Evolutionary conservation across 92 coral and sea anemone genomes (phyloP).

Genomic region (Umimayanthus kanabou): DNA sequence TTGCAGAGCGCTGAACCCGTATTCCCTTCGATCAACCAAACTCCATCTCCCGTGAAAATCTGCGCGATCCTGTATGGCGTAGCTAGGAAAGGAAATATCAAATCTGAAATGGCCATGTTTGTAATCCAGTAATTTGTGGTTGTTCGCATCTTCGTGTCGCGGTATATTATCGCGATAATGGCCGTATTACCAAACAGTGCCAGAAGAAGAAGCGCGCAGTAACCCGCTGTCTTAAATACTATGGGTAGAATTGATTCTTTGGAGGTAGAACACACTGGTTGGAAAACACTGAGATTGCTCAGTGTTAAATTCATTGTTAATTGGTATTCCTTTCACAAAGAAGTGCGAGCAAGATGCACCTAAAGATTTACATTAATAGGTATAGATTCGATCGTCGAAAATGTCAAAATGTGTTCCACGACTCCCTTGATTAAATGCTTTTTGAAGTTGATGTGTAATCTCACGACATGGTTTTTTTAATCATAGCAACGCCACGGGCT

Average conservation of each 20-base stretch:
- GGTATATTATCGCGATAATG: constrained; percentile 39
- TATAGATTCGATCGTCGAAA: background rate
- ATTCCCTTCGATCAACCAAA: constrained; percentile 45
- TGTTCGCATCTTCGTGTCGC: constrained; percentile 45
- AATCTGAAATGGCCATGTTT: constrained; percentile 58
- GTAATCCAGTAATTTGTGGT: constrained; percentile 54
- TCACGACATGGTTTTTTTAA: too few relatives aligned
- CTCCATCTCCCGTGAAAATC: constrained; percentile 23
- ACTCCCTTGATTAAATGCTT: background rate
- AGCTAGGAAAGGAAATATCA: constrained; percentile 45
- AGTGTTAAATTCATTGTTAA: background rate
- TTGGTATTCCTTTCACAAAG: background rate
- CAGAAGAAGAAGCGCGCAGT: constrained; percentile 40
- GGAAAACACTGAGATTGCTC: background rate
- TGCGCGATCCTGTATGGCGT: constrained; percentile 53
- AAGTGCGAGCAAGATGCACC: too few relatives aligned
- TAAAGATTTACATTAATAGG: too few relatives aligned
- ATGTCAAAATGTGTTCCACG: background rate
- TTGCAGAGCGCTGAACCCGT: constrained; percentile 43
- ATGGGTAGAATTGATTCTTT: background rate
- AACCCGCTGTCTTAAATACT: constrained; percentile 13
- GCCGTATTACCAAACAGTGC: constrained; percentile 42
- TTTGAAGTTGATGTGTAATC: too few relatives aligned
- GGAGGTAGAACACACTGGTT: background rate
- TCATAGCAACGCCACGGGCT: background rate